Percentiles rank a stretch among this genome's conserved stretches.
These are phyloP conservation scores for Chrysina gloriosa DNA, from an alignment of 2,888 invertebrate species.

Conservation along the genomic window DNA sequence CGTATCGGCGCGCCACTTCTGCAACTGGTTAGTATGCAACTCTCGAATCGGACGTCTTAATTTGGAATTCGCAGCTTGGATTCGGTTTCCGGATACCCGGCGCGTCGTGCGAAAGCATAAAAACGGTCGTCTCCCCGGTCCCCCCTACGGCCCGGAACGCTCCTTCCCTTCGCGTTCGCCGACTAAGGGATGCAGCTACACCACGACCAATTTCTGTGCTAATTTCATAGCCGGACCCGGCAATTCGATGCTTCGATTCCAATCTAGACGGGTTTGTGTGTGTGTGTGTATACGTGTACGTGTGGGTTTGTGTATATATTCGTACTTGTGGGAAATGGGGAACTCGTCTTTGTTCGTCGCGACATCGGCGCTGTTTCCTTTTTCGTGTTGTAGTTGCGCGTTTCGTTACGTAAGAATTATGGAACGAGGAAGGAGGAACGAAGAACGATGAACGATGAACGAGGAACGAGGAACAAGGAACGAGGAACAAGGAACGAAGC, in stretches of 20 bases:
- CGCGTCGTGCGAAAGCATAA: not conserved
- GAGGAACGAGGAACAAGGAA: too few relatives aligned
- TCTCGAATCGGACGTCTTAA: slow-evolving; percentile 32
- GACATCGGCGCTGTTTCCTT: too few relatives aligned
- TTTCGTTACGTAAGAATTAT: too few relatives aligned
- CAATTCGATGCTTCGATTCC: not conserved
- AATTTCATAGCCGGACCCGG: not conserved
- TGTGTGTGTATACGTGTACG: too few relatives aligned
- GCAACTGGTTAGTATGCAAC: slow-evolving; percentile 36
- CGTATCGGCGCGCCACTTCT: too few relatives aligned
- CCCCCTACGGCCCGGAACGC: not conserved
- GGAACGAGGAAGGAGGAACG: too few relatives aligned
- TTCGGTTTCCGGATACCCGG: not conserved
- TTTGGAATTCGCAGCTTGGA: slow-evolving; percentile 35
- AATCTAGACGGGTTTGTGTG: not conserved
- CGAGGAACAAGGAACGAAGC: too few relatives aligned
- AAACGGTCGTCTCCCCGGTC: not conserved
- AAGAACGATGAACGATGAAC: too few relatives aligned
- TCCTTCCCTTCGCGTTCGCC: not conserved
- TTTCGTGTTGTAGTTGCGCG: too few relatives aligned
- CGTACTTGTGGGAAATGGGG: too few relatives aligned
- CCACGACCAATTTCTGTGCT: slow-evolving; percentile 18
- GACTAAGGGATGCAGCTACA: not conserved
- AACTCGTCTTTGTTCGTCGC: too few relatives aligned
- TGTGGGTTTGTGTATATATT: too few relatives aligned